These are phyloP conservation scores for Gymnothorax reevesii DNA, from an alignment of 2,797 vertebrate genomes.

Conservation along the genomic window DNA sequence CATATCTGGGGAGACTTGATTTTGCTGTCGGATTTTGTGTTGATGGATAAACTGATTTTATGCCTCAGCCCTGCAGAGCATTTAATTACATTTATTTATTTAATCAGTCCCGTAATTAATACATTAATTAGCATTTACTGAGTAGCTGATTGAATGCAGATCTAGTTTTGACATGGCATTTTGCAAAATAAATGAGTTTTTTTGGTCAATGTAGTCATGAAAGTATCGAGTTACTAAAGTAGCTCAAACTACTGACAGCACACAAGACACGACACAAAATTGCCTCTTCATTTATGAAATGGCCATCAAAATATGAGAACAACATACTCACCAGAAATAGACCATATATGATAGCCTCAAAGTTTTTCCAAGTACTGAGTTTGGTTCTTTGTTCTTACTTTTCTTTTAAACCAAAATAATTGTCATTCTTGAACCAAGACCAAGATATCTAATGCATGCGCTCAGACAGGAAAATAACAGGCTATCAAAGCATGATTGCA, in stretches of 20 bases:
- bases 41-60: too few species aligned
- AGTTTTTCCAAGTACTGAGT: too few species aligned
- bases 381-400: not conserved
- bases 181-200: too few species aligned
- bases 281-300: slow-evolving; percentile 22
- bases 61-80: too few species aligned
- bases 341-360: not conserved
- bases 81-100: too few species aligned
- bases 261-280: not conserved
- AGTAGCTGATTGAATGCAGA: not conserved
- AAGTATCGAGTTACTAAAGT: not conserved
- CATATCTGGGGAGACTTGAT: too few species aligned
- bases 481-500: not conserved
- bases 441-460: slow-evolving; percentile 5
- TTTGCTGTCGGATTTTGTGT: too few species aligned
- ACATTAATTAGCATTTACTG: too few species aligned
- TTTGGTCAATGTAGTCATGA: not conserved
- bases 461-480: slow-evolving; percentile 14
- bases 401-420: not conserved
- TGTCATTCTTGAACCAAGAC: slow-evolving; percentile 12
- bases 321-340: not conserved
- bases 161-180: not conserved
- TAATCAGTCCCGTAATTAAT: too few species aligned
- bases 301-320: not conserved
- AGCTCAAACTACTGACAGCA: not conserved